phyloP scores from a whole-genome alignment of 1,140 invertebrate species.

The Drosophila bocki region DNA sequence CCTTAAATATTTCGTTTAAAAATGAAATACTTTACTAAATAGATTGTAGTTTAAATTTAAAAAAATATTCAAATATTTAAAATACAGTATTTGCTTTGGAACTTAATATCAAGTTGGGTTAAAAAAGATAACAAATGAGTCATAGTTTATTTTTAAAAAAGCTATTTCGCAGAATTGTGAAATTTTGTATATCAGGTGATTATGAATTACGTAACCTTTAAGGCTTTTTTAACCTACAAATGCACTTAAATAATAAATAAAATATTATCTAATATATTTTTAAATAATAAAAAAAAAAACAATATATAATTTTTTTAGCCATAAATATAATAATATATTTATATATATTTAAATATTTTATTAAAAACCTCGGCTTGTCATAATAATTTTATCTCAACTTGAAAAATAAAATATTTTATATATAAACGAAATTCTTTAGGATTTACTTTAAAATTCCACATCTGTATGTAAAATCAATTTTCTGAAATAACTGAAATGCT shows the following conservation, averaged over 20 bases:
- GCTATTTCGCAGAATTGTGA: neutral
- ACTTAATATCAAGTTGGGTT: accelerated
- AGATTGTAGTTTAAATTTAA: neutral
- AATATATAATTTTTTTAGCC: too few species aligned
- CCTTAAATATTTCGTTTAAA: constrained; percentile 1
- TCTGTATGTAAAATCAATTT: too few species aligned
- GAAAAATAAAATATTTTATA: neutral
- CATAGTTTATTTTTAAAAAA: constrained; percentile 1
- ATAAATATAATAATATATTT: too few species aligned
- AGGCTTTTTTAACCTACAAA: neutral
- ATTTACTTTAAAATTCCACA: too few species aligned
- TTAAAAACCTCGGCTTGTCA: too few species aligned
- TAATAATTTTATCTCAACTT: neutral
- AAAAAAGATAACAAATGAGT: neutral
- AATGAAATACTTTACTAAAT: neutral
- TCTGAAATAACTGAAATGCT: too few species aligned
- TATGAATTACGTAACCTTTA: neutral
- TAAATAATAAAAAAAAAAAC: neutral
- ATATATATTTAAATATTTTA: too few species aligned
- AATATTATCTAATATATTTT: neutral
- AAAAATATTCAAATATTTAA: neutral
- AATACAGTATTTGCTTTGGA: neutral
- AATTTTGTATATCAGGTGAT: neutral
- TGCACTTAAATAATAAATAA: neutral
- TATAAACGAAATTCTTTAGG: too few species aligned